Base-by-base conservation (phyloP, 2,888 invertebrate species). In the Pterobdella sp. region DNA sequence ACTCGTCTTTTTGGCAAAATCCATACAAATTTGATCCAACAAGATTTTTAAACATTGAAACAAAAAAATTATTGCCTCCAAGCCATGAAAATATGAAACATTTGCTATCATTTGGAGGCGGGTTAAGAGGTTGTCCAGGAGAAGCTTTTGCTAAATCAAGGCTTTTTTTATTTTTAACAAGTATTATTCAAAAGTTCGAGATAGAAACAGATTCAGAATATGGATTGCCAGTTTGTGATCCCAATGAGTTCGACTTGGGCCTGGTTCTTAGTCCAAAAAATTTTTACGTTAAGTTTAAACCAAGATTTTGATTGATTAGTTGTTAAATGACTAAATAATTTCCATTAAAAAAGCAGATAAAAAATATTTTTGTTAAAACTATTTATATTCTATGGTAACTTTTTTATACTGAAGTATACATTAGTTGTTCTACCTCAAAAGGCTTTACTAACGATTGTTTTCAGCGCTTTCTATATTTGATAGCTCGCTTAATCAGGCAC, bases 1-100 rank as follows among this genome's bases (percentile, higher is more conserved):
- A 80, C 73, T 76, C 77, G 10, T 72, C 63, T n/a, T 76, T 78
- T 49, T 81, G 80, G 75, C 31, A 29, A 2, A 70, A 75, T 42
- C 75, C 75, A 2, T 65, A 52, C 56, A 29, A 32, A 32, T 75
- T 75, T 66, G 36, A 60, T 14, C 75, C 75, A 26, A 63, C 68
- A 35, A 32, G 75, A 18, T 75, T 75, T 60, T n/a, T 75, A 56
- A 56, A 73, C 68, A 26, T 22, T 0, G 60, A 67, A 3, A 36
- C 34, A 18, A 37, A 37, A 18, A 14, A 49, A 7, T 32, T 74
- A 22, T n/a, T 74, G 26, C 64, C 70, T 31, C 42, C 70, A n/a
- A 68, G 56, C 2, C 64, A 69, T 37, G 31, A 31, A 4, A 63
- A 42, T 35, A 63, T 63, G 1, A 72, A 52, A 37, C 36, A 68